phyloP scores from a whole-genome alignment of 2,888 invertebrate species.

The Ophioninae sp. region DNA sequence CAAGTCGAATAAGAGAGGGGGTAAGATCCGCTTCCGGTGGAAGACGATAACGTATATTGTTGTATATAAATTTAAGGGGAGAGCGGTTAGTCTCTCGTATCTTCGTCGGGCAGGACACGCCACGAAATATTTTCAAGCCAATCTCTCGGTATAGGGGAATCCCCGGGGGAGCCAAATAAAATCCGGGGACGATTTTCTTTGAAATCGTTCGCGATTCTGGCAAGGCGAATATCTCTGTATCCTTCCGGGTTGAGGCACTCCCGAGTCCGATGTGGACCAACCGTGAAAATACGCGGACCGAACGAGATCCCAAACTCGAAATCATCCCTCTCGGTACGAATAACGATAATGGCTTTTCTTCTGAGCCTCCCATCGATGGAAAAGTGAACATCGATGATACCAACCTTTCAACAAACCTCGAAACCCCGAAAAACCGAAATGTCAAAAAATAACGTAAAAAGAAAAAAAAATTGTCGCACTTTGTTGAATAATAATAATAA shows the following conservation, averaged over 20 bases:
- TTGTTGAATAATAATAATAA: no score
- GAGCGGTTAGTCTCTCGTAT: constrained; percentile 47
- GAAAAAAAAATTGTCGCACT: no score
- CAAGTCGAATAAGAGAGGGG: constrained; percentile 38
- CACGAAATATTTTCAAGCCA: constrained; percentile 39
- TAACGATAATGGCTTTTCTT: constrained; percentile 22
- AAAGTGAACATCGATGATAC: not conserved
- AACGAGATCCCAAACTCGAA: constrained; percentile 17
- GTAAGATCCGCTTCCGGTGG: constrained; percentile 32
- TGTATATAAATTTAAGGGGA: constrained; percentile 34
- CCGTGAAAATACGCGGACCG: constrained; percentile 8
- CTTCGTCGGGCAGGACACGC: constrained; percentile 36
- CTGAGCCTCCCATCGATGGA: not conserved
- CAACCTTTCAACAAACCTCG: constrained; percentile 5
- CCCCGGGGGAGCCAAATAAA: constrained; percentile 46
- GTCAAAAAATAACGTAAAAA: constrained; percentile 1
- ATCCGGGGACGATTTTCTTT: constrained; percentile 44
- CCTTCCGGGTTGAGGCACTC: not conserved
- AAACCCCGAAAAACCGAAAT: constrained; percentile 13
- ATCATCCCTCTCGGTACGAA: constrained; percentile 18
- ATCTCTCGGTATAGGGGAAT: constrained; percentile 26
- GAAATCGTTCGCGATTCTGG: constrained; percentile 26
- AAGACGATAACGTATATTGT: constrained; percentile 3
- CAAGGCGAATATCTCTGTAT: not conserved
- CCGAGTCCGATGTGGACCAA: constrained; percentile 10